phyloP scores from a whole-genome alignment of 1,140 invertebrate species.

The Venustaconcha ellipsiformis region DNA sequence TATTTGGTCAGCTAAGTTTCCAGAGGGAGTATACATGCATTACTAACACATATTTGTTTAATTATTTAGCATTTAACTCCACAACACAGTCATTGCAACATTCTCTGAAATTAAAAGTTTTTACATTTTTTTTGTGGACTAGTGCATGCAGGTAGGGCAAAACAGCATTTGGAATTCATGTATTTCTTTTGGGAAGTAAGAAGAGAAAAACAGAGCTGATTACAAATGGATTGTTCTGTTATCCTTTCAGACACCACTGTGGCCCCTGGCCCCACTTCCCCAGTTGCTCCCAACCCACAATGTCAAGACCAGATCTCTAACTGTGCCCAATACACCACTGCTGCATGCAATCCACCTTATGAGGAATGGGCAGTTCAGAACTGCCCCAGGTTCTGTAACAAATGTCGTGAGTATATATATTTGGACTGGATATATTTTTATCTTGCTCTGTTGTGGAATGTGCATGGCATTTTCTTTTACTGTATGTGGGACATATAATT shows the following conservation, averaged over 20 bases:
- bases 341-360: slow-evolving; percentile 40
- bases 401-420: slow-evolving; percentile 30
- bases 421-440: slow-evolving; percentile 4
- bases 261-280: neutral
- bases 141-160: no score
- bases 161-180: no score
- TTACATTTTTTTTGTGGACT: no score
- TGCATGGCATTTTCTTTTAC: neutral
- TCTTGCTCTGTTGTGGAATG: neutral
- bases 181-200: no score
- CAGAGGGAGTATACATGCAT: no score
- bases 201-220: no score
- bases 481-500: slow-evolving; percentile 5
- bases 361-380: slow-evolving; percentile 52
- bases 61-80: no score
- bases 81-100: no score
- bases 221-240: neutral
- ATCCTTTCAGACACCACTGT: neutral
- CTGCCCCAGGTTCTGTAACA: slow-evolving; percentile 49
- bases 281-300: no score
- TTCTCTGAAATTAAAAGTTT: no score
- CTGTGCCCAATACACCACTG: slow-evolving; percentile 41
- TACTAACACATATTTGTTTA: no score
- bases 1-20: no score
- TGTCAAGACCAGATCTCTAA: slow-evolving; percentile 49